These are phyloP conservation scores for Trachelus troglodyta DNA, from an alignment of 2,888 invertebrate genomes.

Conservation along the genomic window DNA sequence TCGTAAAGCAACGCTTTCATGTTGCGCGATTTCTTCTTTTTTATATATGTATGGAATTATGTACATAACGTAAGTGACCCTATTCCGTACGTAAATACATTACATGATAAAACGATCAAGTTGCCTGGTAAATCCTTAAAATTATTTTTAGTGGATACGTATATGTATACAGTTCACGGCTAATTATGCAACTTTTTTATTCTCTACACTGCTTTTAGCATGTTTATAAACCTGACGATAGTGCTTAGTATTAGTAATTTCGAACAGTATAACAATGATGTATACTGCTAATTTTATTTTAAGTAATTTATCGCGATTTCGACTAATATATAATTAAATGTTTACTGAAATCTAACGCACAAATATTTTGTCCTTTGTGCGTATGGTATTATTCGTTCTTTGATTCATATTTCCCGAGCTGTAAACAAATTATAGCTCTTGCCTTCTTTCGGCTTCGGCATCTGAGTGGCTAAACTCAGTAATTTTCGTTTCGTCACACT, in stretches of 20 bases:
- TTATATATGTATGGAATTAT: slow-evolving; percentile 41
- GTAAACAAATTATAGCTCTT: neutral
- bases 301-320: neutral
- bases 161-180: no score
- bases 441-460: neutral
- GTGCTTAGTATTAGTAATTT: no score
- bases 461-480: neutral
- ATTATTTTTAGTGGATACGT: no score
- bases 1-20: neutral
- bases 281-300: neutral
- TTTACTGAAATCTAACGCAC: neutral
- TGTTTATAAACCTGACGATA: no score
- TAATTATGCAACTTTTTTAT: no score
- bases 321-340: neutral
- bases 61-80: slow-evolving; percentile 30
- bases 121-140: neutral
- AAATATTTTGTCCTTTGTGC: no score
- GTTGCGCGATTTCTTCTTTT: slow-evolving; percentile 44
- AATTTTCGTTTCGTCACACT: neutral
- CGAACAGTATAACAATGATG: no score
- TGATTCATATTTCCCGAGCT: neutral
- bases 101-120: neutral
- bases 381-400: no score
- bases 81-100: slow-evolving; percentile 6
- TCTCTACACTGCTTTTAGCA: no score